Conservation (phyloP, 2,113 vertebrate genomes). For the Pedionomus torquatus region DNA sequence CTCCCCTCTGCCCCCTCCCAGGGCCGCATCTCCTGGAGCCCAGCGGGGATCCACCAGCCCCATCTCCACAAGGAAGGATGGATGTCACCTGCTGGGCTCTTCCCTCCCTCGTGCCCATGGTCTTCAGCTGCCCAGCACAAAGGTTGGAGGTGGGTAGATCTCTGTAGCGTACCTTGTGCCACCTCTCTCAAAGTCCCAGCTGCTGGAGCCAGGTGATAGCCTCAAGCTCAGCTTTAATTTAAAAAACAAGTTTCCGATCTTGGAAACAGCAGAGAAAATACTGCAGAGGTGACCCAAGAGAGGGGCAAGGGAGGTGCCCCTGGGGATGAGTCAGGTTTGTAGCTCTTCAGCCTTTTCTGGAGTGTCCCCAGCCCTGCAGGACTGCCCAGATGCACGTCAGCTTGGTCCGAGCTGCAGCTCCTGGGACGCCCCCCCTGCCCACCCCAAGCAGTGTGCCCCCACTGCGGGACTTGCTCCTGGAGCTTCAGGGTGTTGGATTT, state of each 20-base stretch:
- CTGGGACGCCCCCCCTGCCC: fast-evolving
- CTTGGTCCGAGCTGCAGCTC: background rate
- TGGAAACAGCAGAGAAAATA: background rate
- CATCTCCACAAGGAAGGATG: background rate
- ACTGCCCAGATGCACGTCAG: background rate
- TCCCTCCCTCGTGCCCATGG: background rate
- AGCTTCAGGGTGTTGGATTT: background rate
- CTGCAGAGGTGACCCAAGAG: background rate
- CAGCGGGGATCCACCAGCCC: background rate
- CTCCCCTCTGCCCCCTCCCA: background rate
- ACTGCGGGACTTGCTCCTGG: background rate
- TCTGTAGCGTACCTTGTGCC: background rate
- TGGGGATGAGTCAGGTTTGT: background rate
- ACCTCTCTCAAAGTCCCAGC: background rate
- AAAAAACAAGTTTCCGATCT: background rate
- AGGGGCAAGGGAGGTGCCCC: background rate
- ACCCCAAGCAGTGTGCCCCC: background rate
- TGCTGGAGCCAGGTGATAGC: background rate
- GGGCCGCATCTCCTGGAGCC: background rate
- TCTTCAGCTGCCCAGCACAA: background rate
- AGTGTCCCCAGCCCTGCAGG: background rate
- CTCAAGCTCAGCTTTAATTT: background rate
- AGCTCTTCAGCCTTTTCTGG: background rate
- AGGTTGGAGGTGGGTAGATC: background rate
- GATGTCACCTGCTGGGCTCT: background rate